Conservation (phyloP, 2,888 invertebrate genomes). For the Drosophila leonis region DNA sequence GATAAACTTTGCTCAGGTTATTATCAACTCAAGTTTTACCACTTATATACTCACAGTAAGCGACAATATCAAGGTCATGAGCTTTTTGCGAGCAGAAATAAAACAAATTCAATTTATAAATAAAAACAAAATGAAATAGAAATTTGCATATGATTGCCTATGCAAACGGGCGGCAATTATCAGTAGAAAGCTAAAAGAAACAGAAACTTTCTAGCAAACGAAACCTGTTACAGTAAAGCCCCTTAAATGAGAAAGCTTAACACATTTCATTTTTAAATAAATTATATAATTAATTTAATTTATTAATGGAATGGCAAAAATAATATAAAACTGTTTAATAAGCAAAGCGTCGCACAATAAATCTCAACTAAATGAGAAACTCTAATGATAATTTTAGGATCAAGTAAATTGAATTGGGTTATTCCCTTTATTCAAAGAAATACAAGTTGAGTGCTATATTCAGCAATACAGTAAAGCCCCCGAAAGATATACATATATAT, state of each 20-base stretch:
- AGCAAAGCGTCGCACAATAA: neutral
- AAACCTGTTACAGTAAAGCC: constrained; percentile 43
- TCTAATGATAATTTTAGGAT: neutral
- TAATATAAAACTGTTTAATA: neutral
- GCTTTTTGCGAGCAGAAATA: constrained; percentile 16
- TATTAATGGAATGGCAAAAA: neutral
- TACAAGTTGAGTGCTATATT: neutral
- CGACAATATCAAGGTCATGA: constrained; percentile 63
- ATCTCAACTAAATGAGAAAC: neutral
- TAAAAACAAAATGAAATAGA: neutral
- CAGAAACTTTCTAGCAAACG: constrained; percentile 60
- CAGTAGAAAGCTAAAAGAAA: constrained; percentile 30
- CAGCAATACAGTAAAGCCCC: neutral
- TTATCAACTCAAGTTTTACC: constrained; percentile 24
- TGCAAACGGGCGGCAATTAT: constrained; percentile 21
- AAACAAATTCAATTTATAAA: constrained; percentile 8
- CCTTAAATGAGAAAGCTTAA: constrained; percentile 48
- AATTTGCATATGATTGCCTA: constrained; percentile 40
- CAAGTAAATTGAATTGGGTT: neutral
- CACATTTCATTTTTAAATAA: neutral
- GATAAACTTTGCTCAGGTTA: constrained; percentile 56
- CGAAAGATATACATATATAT: neutral
- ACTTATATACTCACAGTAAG: constrained; percentile 1
- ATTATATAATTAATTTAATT: neutral
- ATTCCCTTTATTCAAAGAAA: neutral